Base-by-base conservation (phyloP, 2,888 invertebrate species). In the Hemicrepidius hirtus region DNA sequence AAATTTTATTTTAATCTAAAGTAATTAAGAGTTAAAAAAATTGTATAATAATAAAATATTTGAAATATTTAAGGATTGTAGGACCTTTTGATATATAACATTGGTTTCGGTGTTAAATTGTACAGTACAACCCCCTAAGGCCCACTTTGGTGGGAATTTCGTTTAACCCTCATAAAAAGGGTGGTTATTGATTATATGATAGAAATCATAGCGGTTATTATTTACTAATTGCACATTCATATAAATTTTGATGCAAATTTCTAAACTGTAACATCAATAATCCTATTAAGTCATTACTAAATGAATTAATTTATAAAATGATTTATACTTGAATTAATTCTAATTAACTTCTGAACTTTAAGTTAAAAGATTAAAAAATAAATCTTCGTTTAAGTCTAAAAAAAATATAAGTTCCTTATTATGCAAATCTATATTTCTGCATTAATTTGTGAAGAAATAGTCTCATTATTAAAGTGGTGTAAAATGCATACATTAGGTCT, bases 81-180 rank as follows among this genome's bases (percentile, higher is more conserved):
- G 10, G 2, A 37, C 37, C 37, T 37, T 37, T 37, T 37, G 2
- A 12, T 12, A 10, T 12, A 37, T 6, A 9, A 37, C 37, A 37
- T 37, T 37, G 37, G 37, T 37, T 9, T 12, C 16, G 2, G n/a
- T 41, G 2, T 9, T 7, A 41, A 13, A n/a, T 13, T 13, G n/a
- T 13, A 7, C n/a, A 16, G 32, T 13, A 7, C n/a, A 16, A 13
- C 53, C 53, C 53, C 16, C 35, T n/a, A 5, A 13, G n/a, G 53
- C 28, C 21, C 9, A 53, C 16, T 24, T 53, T 53, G 53, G 53
- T 53, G 53, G 53, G 53, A 53, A 53, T 28, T 35, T 20, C 18
- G 53, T 53, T 53, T 53, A 53, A 9, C 32, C 2, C 32, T 28
- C 28, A 16, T 32, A 13, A 53, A 53, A 35, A 53, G 35, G 53